A percentile compares a stretch with the other conserved stretches of the same genome.
These are phyloP conservation scores for Temnothorax longispinosus DNA, from an alignment of 1,140 invertebrate species.

Conservation along the genomic window DNA sequence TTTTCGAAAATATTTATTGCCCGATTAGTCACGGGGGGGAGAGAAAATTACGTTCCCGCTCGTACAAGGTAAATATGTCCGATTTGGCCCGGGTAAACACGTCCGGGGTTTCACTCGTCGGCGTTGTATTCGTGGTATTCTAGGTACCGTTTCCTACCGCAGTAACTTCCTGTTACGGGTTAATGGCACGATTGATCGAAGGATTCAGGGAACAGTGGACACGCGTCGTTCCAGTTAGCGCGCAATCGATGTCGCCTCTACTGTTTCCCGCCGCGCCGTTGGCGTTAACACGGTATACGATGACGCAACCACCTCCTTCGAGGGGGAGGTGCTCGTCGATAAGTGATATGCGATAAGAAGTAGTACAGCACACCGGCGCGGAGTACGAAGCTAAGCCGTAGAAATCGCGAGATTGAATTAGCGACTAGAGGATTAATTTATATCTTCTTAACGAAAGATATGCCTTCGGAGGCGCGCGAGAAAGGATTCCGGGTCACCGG, in stretches of 20 bases:
- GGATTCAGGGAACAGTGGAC: conserved; percentile 43
- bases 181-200: conserved; percentile 51
- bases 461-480: neutral
- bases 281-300: neutral
- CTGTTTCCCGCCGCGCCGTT: neutral
- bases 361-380: neutral
- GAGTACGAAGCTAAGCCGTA: neutral
- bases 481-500: conserved; percentile 34
- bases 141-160: neutral
- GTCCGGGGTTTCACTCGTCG: neutral
- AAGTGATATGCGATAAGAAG: conserved; percentile 32
- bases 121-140: neutral
- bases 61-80: conserved; percentile 17
- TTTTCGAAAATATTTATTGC: conserved; percentile 53
- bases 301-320: conserved; percentile 17
- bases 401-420: conserved; percentile 40
- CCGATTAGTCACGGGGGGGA: conserved; percentile 29
- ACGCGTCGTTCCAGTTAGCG: conserved; percentile 26
- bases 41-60: conserved; percentile 38
- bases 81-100: neutral
- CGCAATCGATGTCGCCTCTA: conserved; percentile 28
- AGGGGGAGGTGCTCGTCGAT: neutral
- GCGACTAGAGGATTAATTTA: conserved; percentile 50
- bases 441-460: conserved; percentile 37
- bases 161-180: conserved; percentile 43